phyloP scores from a whole-genome alignment of 2,888 invertebrate genomes.

The Liposcelis brunnea region DNA sequence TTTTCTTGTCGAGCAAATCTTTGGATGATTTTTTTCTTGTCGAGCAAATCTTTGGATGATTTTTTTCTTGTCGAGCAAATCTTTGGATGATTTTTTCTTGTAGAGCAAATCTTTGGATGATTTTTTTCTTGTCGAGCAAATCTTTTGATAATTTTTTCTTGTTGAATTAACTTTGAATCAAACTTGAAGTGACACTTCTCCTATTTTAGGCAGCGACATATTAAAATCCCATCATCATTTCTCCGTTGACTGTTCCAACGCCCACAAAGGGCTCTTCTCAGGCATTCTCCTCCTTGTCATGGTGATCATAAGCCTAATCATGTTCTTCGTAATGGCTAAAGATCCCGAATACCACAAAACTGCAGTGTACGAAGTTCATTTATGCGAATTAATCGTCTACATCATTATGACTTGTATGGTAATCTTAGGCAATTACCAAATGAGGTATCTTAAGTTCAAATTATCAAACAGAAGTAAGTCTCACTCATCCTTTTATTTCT shows the following conservation, averaged over 20 bases:
- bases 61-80: too few species aligned
- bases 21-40: too few species aligned
- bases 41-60: too few species aligned
- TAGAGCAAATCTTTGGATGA: too few species aligned
- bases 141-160: too few species aligned
- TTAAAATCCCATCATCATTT: constrained; percentile 24
- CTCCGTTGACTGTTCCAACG: constrained; percentile 44
- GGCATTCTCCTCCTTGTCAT: constrained; percentile 62
- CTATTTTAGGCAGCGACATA: background rate
- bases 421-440: constrained; percentile 45
- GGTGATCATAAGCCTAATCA: constrained; percentile 69
- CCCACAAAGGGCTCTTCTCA: constrained; percentile 32
- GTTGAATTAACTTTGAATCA: too few species aligned
- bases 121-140: too few species aligned
- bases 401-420: constrained; percentile 44
- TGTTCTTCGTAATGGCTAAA: constrained; percentile 71
- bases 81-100: too few species aligned
- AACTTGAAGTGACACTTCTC: too few species aligned
- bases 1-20: too few species aligned
- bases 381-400: constrained; percentile 59
- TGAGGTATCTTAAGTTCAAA: constrained; percentile 50
- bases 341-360: constrained; percentile 41
- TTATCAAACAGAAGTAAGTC: constrained; percentile 34
- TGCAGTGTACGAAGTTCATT: constrained; percentile 56
- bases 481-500: too few species aligned